Evolutionary conservation across 2,797 vertebrate species (phyloP), one percentile per base, ranked within the genome.

Genomic region (Brotula barbata): DNA sequence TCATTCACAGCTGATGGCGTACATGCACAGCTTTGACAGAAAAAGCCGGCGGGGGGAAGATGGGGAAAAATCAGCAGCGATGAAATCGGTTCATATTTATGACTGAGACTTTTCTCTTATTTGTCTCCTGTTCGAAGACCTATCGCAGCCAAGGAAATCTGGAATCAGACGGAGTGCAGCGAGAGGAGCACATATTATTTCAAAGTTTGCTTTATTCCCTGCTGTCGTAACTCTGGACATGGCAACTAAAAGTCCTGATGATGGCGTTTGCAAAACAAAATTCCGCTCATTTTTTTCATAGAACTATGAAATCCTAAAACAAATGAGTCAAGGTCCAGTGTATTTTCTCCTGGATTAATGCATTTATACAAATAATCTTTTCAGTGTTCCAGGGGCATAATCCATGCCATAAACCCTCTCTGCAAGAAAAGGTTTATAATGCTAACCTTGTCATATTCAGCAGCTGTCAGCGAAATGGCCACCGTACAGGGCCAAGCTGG

Each of bases 381-480:
- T 70, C 68, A 23, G 64, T 69, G 84, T 71, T 81, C 61, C 59
- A 49, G 56, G 47, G 50, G 65, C 60, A 87, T 90, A 89, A 80
- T 81, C 82, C 80, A 68, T 75, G 60, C 60, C 59, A 82, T 89
- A 89, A 89, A 82, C 72, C 86, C 76, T 70, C 72, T 64, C 49
- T 71, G 74, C 71, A 84, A 80, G 79, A 83, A 87, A 83, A 85
- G 86, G 77, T 85, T 89, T 89, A 87, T 89, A 85, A 90, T 86
- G 84, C 81, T 69, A 89, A 91, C 89, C 89, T 89, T 92, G 91
- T 93, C 91, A 92, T 93, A 93, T 91, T 90, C 84, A 88, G 84
- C 83, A 76, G 85, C 80, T 86, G 89, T 92, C 87, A 90, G 90
- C 90, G 46, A 86, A 90, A 87, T 74, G 58, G 53, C 76, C 82